Percentiles rank a stretch among this genome's conserved stretches.
Conservation (phyloP, 2,888 invertebrate species). For the Habroteleia sp. region DNA sequence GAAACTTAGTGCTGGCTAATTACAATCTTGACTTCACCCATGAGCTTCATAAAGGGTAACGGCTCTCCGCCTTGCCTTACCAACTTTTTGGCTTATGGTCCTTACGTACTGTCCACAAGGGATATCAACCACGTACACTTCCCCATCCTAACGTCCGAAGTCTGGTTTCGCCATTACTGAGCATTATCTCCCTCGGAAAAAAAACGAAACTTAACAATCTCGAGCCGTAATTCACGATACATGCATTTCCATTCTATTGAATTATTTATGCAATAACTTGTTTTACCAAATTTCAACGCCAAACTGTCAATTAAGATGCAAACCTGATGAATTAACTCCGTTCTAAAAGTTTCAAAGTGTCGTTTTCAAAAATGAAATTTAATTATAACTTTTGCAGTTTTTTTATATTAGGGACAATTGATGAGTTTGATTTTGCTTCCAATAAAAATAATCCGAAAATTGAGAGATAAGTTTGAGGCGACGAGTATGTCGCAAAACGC, state of each 20-base stretch:
- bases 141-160: constrained; percentile 42
- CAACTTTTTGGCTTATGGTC: constrained; percentile 80
- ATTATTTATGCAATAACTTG: constrained; percentile 18
- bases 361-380: no score
- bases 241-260: constrained; percentile 2
- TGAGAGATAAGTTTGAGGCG: not conserved
- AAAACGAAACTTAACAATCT: constrained; percentile 14
- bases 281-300: not conserved
- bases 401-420: no score
- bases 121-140: constrained; percentile 63
- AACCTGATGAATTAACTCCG: no score
- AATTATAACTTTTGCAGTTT: no score
- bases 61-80: constrained; percentile 68
- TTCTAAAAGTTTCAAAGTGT: no score
- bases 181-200: constrained; percentile 34
- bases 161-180: constrained; percentile 49
- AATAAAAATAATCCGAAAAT: constrained; percentile 1
- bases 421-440: not conserved
- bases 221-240: constrained; percentile 19
- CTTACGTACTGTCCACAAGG: constrained; percentile 78
- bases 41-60: constrained; percentile 78
- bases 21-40: constrained; percentile 80
- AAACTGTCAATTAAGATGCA: no score
- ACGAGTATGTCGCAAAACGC: constrained; percentile 63
- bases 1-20: constrained; percentile 79